Conservation (phyloP, 2,797 vertebrate genomes). For the Cynodonichthys magdalenae region DNA sequence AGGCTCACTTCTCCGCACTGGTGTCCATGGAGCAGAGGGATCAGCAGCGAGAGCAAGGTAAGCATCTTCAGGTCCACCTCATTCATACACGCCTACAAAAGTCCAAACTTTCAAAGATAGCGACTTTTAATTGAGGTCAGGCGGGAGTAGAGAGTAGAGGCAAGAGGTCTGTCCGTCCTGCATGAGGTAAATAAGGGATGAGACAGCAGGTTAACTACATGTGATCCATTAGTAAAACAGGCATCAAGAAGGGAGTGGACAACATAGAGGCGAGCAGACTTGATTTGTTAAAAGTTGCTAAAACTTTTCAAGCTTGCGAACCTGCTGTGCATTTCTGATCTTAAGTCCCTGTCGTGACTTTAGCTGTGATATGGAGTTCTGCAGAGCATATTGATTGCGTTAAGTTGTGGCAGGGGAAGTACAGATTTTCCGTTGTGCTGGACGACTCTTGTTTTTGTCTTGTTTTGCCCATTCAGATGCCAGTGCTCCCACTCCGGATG, state of each 20-base stretch:
- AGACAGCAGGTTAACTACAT: slow-evolving; percentile 72
- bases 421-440: slow-evolving; percentile 30
- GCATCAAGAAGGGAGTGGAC: slow-evolving; percentile 48
- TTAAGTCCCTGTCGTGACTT: slow-evolving; percentile 1
- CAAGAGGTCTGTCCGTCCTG: slow-evolving; percentile 54
- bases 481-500: slow-evolving; percentile 41
- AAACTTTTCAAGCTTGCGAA: slow-evolving; percentile 11
- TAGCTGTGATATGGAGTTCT: slow-evolving; percentile 1
- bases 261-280: slow-evolving; percentile 24
- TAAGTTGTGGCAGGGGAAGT: slow-evolving; percentile 22
- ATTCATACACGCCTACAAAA: background rate
- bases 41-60: slow-evolving; percentile 98
- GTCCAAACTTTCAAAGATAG: slow-evolving; percentile 10
- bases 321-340: slow-evolving; percentile 3
- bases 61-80: background rate
- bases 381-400: slow-evolving; percentile 25
- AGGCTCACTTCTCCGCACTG: slow-evolving; percentile 98
- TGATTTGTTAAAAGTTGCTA: slow-evolving; percentile 18
- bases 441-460: slow-evolving; percentile 43
- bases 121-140: slow-evolving; percentile 40
- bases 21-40: slow-evolving; percentile 99
- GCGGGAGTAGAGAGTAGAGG: slow-evolving; percentile 29
- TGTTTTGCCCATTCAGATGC: slow-evolving; percentile 31
- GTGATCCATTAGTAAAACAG: slow-evolving; percentile 78
- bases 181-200: slow-evolving; percentile 71